Percentiles rank a stretch among this genome's conserved stretches.
Conservation (phyloP, 1,140 invertebrate species). For the Pararge aegeria region DNA sequence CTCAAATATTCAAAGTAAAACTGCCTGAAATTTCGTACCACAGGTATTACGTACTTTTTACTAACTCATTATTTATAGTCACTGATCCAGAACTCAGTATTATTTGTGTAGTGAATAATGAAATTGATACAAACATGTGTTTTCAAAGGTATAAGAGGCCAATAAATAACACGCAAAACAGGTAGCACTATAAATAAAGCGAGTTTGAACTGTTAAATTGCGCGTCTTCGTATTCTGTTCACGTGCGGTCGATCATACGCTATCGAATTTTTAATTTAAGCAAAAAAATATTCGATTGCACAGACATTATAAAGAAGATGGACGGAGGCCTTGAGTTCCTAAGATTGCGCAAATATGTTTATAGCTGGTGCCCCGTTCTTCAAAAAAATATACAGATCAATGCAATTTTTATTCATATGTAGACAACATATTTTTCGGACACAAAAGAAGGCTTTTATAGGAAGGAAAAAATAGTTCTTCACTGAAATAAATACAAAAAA, state of each 20-base stretch:
- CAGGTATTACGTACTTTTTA: not conserved
- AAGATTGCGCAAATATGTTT: no score
- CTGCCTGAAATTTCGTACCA: no score
- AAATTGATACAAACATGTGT: constrained; percentile 12
- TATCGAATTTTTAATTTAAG: constrained; percentile 67
- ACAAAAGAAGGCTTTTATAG: no score
- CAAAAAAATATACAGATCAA: no score
- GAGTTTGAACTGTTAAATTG: constrained; percentile 17
- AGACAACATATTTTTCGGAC: no score
- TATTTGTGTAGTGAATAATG: not conserved
- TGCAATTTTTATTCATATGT: no score
- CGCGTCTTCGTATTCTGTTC: constrained; percentile 37
- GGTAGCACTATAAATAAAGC: constrained; percentile 26
- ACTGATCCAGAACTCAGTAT: not conserved
- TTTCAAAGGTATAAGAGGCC: constrained; percentile 11
- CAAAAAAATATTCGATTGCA: constrained; percentile 50
- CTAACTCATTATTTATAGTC: not conserved
- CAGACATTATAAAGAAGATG: not conserved
- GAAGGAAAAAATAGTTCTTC: no score
- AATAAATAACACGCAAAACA: constrained; percentile 27
- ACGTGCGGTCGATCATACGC: constrained; percentile 52
- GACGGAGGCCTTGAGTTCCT: not conserved
- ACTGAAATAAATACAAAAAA: no score
- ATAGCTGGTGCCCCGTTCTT: no score
- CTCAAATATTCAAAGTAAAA: no score